Percentiles rank a stretch among this genome's conserved stretches.
Evolutionary conservation across 2,113 vertebrate genomes (phyloP).

Genomic region (Misgurnus anguillicaudatus): DNA sequence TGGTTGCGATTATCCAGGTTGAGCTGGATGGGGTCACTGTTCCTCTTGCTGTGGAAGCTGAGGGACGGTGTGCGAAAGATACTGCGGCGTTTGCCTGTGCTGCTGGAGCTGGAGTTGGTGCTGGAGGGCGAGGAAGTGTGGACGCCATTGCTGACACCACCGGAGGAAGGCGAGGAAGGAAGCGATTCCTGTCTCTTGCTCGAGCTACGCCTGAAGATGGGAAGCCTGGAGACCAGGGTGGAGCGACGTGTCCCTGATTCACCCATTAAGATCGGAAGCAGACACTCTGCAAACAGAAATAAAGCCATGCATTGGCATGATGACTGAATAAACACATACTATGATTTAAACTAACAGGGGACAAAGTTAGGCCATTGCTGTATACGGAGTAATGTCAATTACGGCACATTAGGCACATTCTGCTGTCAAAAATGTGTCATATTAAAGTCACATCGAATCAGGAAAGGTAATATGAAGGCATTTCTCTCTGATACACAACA

Average conservation of each 20-base stretch:
- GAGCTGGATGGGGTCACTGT: constrained; percentile 72
- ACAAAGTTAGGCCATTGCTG: not conserved
- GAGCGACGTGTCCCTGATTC: constrained; percentile 89
- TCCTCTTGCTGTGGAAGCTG: constrained; percentile 87
- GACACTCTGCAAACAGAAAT: constrained; percentile 23
- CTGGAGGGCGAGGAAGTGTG: constrained; percentile 95
- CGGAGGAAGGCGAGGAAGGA: constrained; percentile 92
- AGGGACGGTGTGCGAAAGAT: constrained; percentile 92
- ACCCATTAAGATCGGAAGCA: constrained; percentile 78
- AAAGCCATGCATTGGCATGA: not conserved
- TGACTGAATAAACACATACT: not conserved
- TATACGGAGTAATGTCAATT: not conserved
- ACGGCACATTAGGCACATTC: not conserved
- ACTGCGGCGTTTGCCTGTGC: constrained; percentile 91
- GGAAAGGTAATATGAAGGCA: not conserved
- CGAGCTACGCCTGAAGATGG: constrained; percentile 92
- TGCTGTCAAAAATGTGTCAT: not conserved
- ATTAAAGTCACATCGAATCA: not conserved
- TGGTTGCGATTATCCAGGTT: constrained; percentile 80
- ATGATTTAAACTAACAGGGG: not conserved
- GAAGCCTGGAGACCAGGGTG: constrained; percentile 93
- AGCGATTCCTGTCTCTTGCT: constrained; percentile 90
- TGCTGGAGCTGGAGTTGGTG: constrained; percentile 97
- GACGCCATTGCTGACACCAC: constrained; percentile 80
- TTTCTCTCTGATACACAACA: not conserved